phyloP scores from a whole-genome alignment of 92 coral and sea anemone species.

The Epizoanthus scotinus region DNA sequence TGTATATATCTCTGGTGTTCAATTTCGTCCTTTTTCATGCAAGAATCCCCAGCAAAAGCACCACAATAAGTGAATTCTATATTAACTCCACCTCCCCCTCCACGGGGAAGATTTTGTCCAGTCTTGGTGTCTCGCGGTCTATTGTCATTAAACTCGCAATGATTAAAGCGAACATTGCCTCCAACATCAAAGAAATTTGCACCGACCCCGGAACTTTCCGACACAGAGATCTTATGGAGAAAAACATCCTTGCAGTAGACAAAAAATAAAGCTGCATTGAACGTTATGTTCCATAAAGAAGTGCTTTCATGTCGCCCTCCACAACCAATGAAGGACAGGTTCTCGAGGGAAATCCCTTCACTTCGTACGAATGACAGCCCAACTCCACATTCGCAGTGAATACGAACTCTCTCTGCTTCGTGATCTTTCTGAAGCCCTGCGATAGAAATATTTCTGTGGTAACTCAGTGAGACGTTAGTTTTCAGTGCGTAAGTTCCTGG shows the following conservation, averaged over 20 bases:
- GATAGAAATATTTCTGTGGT: slow-evolving; percentile 34
- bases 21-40: slow-evolving; percentile 32
- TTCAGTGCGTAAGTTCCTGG: slow-evolving; percentile 43
- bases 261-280: slow-evolving; percentile 43
- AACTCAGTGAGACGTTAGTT: slow-evolving; percentile 28
- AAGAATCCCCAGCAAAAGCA: slow-evolving; percentile 48
- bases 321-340: slow-evolving; percentile 38
- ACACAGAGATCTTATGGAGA: slow-evolving; percentile 34
- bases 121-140: slow-evolving; percentile 3
- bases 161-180: slow-evolving; percentile 32
- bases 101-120: slow-evolving; percentile 23
- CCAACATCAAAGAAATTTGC: slow-evolving; percentile 59
- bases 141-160: slow-evolving; percentile 34
- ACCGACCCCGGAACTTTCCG: slow-evolving; percentile 49
- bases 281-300: slow-evolving; percentile 53
- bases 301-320: slow-evolving; percentile 50
- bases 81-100: slow-evolving; percentile 72
- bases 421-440: slow-evolving; percentile 8
- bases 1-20: slow-evolving; percentile 60
- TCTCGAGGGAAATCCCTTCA: slow-evolving; percentile 19
- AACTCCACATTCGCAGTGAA: slow-evolving; percentile 31
- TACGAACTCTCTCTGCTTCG: background rate
- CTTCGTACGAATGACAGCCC: slow-evolving; percentile 49
- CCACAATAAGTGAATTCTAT: slow-evolving; percentile 71
- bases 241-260: slow-evolving; percentile 53